Evolutionary conservation across 2,888 invertebrate species (phyloP).

Genomic region (Thymelicus sylvestris): DNA sequence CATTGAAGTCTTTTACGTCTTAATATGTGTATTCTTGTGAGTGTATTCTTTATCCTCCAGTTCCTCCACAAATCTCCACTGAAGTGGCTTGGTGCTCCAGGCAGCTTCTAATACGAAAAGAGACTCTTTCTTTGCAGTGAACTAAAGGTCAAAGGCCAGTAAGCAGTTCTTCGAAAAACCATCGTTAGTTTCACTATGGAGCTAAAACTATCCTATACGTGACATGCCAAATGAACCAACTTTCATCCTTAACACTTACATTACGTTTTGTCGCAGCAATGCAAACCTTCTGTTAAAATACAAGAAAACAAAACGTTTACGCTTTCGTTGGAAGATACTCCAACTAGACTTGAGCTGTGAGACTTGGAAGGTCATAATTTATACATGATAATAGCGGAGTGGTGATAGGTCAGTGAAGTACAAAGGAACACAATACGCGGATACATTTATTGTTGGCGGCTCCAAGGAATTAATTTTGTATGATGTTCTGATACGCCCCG

Average conservation of each 20-base stretch:
- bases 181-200: too few relatives aligned
- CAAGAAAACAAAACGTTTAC: conserved; percentile 27
- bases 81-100: too few relatives aligned
- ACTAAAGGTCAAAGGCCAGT: too few relatives aligned
- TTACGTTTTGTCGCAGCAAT: neutral
- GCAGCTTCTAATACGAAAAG: too few relatives aligned
- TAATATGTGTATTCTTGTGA: too few relatives aligned
- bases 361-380: conserved; percentile 10
- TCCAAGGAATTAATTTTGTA: conserved; percentile 13
- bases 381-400: conserved; percentile 8
- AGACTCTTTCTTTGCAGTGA: too few relatives aligned
- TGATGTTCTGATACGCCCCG: conserved; percentile 11
- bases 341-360: neutral
- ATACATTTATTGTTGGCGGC: conserved; percentile 11
- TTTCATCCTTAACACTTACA: too few relatives aligned
- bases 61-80: too few relatives aligned
- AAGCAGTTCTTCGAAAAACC: too few relatives aligned
- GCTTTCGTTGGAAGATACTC: conserved; percentile 15
- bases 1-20: neutral
- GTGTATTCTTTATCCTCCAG: too few relatives aligned
- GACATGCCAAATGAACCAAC: too few relatives aligned
- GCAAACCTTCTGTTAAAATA: conserved; percentile 28
- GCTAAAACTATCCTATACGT: too few relatives aligned
- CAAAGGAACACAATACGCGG: conserved; percentile 11
- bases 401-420: conserved; percentile 14